A percentile compares a stretch with the other conserved stretches of the same genome.
phyloP scores from a whole-genome alignment of 2,888 invertebrate genomes.

The Conchocele bisecta region DNA sequence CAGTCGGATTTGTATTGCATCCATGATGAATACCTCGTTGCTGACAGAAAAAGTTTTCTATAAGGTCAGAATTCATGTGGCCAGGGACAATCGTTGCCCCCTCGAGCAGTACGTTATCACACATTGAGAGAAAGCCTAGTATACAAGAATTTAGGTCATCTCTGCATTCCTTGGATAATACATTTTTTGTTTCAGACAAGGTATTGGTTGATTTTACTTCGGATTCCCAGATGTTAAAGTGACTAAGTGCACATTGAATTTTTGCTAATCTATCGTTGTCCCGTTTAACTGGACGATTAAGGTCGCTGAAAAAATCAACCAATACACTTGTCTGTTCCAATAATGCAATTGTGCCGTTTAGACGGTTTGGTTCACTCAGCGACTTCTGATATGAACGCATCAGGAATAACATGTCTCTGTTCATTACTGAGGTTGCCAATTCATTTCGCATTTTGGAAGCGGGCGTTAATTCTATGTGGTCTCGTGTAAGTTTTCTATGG shows the following conservation, averaged over 20 bases:
- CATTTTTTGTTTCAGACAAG: background rate
- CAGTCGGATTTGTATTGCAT: slow-evolving; percentile 5
- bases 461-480: slow-evolving; percentile 36
- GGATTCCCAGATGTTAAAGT: slow-evolving; percentile 38
- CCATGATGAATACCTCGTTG: slow-evolving; percentile 11
- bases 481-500: slow-evolving; percentile 40
- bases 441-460: slow-evolving; percentile 42
- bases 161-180: slow-evolving; percentile 7
- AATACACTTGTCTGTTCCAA: slow-evolving; percentile 34
- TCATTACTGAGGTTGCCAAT: slow-evolving; percentile 38
- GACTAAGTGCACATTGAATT: slow-evolving; percentile 1
- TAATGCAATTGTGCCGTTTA: slow-evolving; percentile 25
- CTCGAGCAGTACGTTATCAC: background rate
- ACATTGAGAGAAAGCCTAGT: background rate
- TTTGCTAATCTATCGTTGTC: slow-evolving; percentile 1
- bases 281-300: slow-evolving; percentile 17
- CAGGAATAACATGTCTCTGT: slow-evolving; percentile 47
- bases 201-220: no score
- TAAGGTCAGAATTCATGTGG: background rate
- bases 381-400: slow-evolving; percentile 43
- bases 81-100: background rate
- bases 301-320: slow-evolving; percentile 33
- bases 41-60: slow-evolving; percentile 20
- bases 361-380: slow-evolving; percentile 21
- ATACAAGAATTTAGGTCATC: slow-evolving; percentile 3